These are phyloP conservation scores for Drosophila quinaria DNA, from an alignment of 2,888 invertebrate genomes.

Conservation along the genomic window DNA sequence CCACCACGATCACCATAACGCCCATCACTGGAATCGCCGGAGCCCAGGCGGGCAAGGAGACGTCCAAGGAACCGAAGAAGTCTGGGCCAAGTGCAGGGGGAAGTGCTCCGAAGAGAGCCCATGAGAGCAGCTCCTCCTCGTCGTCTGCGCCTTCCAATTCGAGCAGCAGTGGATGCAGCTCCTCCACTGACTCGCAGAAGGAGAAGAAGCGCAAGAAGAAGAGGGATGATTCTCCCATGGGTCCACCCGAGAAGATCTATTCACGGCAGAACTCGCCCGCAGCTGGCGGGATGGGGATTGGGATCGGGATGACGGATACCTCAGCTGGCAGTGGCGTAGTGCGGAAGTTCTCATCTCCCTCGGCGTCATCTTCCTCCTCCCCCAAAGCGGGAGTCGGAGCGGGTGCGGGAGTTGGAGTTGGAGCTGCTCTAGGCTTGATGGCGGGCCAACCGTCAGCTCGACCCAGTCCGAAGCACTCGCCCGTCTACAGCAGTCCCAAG, in stretches of 20 bases:
- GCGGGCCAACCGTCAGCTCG: constrained; percentile 80
- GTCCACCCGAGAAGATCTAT: constrained; percentile 91
- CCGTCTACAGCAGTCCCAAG: constrained; percentile 86
- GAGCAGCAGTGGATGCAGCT: constrained; percentile 28
- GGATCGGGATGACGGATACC: constrained; percentile 83
- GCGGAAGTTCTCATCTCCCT: constrained; percentile 89
- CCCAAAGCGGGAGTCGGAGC: constrained; percentile 74
- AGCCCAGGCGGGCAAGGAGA: constrained; percentile 46
- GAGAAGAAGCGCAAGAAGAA: constrained; percentile 93
- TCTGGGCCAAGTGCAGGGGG: constrained; percentile 41
- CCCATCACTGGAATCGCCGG: constrained; percentile 89
- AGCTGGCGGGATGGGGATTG: constrained; percentile 49
- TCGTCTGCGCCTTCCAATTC: constrained; percentile 50
- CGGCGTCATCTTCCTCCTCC: constrained; percentile 82
- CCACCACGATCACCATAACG: constrained; percentile 94
- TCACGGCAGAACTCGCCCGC: constrained; percentile 88
- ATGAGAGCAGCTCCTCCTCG: constrained; percentile 51
- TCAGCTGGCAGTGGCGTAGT: constrained; percentile 87
- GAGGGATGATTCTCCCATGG: constrained; percentile 88
- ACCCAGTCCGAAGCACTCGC: constrained; percentile 90
- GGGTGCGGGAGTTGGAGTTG: constrained; percentile 55
- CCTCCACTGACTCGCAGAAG: constrained; percentile 68
- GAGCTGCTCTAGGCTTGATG: constrained; percentile 52
- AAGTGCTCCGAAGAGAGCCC: constrained; percentile 59
- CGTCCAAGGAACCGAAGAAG: constrained; percentile 59